Evolutionary conservation across 1,140 invertebrate species (phyloP), one percentile per base, ranked within the genome.

Genomic region (Akabosia matsudoensis): DNA sequence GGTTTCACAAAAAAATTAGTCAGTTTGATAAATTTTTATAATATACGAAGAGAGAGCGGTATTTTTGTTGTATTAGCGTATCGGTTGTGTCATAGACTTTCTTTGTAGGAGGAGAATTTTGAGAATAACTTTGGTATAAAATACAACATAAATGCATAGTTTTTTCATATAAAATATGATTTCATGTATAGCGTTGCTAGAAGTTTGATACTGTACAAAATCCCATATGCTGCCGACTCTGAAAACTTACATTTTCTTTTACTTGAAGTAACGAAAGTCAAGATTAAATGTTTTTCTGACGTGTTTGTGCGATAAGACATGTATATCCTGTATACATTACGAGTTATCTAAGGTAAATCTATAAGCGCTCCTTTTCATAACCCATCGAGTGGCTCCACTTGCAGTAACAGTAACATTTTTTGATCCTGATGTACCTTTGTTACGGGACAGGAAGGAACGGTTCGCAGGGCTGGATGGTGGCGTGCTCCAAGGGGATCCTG

Each of bases 351-450:
- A 75, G 30, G 74, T 73, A 71, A 79, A 81, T 72, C 71, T 74
- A 54, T 78, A 81, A 33, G 80, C 78, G 54, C 80, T 81, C 71
- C 80, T 78, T 52, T 81, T 81, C 80, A 81, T 81, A 26, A 81
- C 77, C 80, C 80, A 81, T 10, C 80, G 74, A 67, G 80, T 81
- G 30, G 74, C 78, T 26, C 78, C 37, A 78, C 72, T 52, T 14
- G 56, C 33, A 18, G 33, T 24, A 18, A 72, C 70, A 37, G 70
- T 45, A 28, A 45, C n/a, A 72, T 37, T 72, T 72, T 72, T 72
- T 26, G 70, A 37, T 10, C 1, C 61, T 7, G 61, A 2, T 13
- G 24, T n/a, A 24, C 26, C 28, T 30, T 30, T 30, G 26, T 22
- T 67, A 24, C 7, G 54, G 7, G 10, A 7, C 4, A 22, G 13